Base-by-base conservation (phyloP, 2,113 vertebrate genomes). In the Geothlypis trichas region DNA sequence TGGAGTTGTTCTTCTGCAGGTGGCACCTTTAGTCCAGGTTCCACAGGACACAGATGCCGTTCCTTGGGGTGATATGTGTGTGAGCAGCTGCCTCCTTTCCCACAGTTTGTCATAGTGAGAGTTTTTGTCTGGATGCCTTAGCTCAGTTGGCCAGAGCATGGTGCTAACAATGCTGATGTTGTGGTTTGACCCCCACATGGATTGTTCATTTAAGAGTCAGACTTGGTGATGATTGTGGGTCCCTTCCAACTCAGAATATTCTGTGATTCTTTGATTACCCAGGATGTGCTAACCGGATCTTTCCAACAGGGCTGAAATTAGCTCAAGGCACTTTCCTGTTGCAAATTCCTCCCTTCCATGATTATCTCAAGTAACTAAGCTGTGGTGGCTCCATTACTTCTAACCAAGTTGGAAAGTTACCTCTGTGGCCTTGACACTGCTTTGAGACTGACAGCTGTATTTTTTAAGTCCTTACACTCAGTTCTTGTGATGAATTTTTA, bases 1-100 rank as follows among this genome's bases (percentile, higher is more conserved):
- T 0, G 0, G 18, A 44, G 39, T 4, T 0, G 0, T 28, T 33
- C 22, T 61, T 46, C 55, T 78, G 28, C 65, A 61, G 31, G 18
- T 33, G 3, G 15, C 33, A 52, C 22, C 54, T 69, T 19, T 19
- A 33, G 33, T 4, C 21, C 84, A 19, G 8, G 33, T 27, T 68
- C 46, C 84, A 68, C 11, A 26, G 18, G 46, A 18, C 46, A 68
- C 22, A 33, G 33, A 23, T 69, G 27, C 33, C 55, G 28, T 28
- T 61, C 63, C 46, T 28, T 52, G 54, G 37, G 11, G 11, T 33
- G 54, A 10, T 33, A 10, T 7, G 37, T 46, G 22, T 13, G 2
- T 52, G 27, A 52, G 22, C 55, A 69, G 73, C 55, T 69, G 14
- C 27, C 22, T 69, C 46, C 46, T 61, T 61, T 27, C 46, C 37